Base-by-base conservation (phyloP, 2,797 vertebrate species). In the Tangara arthus region DNA sequence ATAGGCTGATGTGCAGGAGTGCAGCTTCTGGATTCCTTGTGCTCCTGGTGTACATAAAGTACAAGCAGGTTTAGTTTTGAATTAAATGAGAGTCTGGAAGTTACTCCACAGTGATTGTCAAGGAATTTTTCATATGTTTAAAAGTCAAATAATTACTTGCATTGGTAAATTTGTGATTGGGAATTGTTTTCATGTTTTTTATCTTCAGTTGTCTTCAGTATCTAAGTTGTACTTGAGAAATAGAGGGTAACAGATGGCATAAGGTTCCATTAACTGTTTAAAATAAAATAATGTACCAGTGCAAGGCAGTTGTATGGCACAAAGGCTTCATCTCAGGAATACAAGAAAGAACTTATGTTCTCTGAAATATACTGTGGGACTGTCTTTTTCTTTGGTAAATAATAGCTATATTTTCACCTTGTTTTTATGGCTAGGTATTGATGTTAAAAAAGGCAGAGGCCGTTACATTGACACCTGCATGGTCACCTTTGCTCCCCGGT, bases 401-500 rank as follows among this genome's bases (percentile, higher is more conserved):
- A 78, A 92, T 15, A 72, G 11, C 72, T 76, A 49, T 42, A 39
- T 90, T 89, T 90, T 93, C 73, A 17, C 59, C 35, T 85, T 66
- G 85, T 61, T 91, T 95, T 92, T 82, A 3, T 95, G 68, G 27
- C 65, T 95, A 99, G 99, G 99, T 60, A 99, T 99, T 88, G 99
- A 99, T 87, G 98, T 99, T 72, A 98, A 98, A 66, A 99, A 99
- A 96, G 99, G 99, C 68, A 98, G 99, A 97, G 99, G 99, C 27
- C 98, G 99, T 71, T 99, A 99, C 71, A 98, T 98, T 68, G 99
- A 99, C 89, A 99, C 99, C 5, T 99, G 99, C 92, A 99, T 99
- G 66, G 99, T 99, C 93, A 99, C 98, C 15, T 99, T 99, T 95
- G 99, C 99, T 2, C 99, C 99, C 5, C 99, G 99, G 57, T 99